Evolutionary conservation across 1,140 invertebrate genomes (phyloP).

Genomic region (Dufourea novaeangliae): DNA sequence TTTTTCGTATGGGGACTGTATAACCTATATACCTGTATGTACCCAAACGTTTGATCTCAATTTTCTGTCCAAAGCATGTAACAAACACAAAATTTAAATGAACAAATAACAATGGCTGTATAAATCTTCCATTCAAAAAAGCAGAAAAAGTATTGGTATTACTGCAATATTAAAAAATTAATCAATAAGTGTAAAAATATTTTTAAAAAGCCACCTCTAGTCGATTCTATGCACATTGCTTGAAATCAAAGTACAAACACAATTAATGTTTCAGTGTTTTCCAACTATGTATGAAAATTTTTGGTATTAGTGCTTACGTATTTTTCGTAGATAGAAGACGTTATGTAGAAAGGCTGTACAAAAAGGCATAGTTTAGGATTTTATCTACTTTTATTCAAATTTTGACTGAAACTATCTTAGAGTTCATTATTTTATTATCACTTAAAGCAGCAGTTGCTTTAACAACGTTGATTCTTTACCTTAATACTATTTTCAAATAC

Average conservation of each 20-base stretch:
- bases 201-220: neutral
- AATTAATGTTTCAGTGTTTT: neutral
- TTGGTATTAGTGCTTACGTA: constrained; percentile 73
- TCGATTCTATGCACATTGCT: neutral
- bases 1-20: too few relatives aligned
- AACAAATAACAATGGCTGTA: neutral
- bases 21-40: neutral
- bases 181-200: neutral
- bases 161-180: neutral
- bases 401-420: too few relatives aligned
- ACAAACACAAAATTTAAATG: neutral
- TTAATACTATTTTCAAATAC: neutral
- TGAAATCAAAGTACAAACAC: neutral
- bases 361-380: constrained; percentile 57
- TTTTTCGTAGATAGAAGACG: constrained; percentile 74
- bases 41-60: neutral
- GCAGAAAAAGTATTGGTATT: neutral
- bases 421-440: too few relatives aligned
- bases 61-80: neutral
- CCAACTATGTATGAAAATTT: constrained; percentile 18
- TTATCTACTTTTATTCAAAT: too few relatives aligned
- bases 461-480: neutral
- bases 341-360: constrained; percentile 75
- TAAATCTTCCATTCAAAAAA: neutral
- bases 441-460: too few relatives aligned